Conservation (phyloP, 2,113 vertebrate genomes). For the Theristicus caerulescens region DNA sequence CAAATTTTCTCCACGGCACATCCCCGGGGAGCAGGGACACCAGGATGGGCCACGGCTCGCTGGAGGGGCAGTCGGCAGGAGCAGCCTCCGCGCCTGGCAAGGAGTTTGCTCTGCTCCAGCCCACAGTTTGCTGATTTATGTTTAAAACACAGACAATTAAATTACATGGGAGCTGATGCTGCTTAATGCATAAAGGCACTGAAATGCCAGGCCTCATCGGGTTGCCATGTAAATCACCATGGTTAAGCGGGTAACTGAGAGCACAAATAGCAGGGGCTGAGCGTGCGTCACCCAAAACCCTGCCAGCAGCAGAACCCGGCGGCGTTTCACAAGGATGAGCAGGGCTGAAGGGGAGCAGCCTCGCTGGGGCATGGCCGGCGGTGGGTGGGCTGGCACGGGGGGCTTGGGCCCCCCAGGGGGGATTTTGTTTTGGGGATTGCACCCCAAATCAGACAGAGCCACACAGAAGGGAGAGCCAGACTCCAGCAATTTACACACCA, state of each 20-base stretch:
- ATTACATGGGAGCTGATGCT: conserved; percentile 59
- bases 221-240: conserved; percentile 66
- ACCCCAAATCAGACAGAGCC: not conserved
- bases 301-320: not conserved
- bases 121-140: conserved; percentile 44
- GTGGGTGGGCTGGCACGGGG: not conserved
- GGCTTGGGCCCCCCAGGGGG: accelerated
- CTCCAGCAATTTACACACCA: not conserved
- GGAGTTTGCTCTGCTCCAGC: not conserved
- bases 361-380: accelerated
- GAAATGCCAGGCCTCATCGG: conserved; percentile 58
- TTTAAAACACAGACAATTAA: conserved; percentile 62
- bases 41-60: accelerated
- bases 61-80: not conserved
- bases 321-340: accelerated
- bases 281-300: not conserved
- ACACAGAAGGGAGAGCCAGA: not conserved
- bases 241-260: conserved; percentile 20
- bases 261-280: not conserved
- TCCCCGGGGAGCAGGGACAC: not conserved
- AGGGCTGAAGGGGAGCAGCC: not conserved
- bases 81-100: accelerated
- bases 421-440: not conserved
- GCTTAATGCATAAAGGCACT: conserved; percentile 56
- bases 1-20: accelerated